Conservation (phyloP, 2,797 vertebrate genomes). For the Syndactyla subalaris region DNA sequence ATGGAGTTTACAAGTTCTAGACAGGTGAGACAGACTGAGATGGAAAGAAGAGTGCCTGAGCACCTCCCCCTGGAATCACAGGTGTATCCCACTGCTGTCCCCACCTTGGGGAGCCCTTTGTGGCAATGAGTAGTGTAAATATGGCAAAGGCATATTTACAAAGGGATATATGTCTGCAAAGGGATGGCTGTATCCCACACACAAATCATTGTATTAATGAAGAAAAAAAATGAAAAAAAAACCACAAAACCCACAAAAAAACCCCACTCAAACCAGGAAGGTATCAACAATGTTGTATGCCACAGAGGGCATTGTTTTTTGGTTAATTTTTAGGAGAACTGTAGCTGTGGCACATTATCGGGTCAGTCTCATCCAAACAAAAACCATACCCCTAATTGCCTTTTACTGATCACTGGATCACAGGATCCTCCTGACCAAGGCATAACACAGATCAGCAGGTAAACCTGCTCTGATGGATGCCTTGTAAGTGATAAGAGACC, state of each 20-base stretch:
- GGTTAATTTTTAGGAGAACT: neutral
- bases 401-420: neutral
- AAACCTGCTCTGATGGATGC: neutral
- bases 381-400: neutral
- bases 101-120: neutral
- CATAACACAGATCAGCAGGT: neutral
- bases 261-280: neutral
- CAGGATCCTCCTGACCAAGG: neutral
- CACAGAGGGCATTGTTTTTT: rapidly evolving
- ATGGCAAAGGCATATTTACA: neutral
- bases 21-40: neutral
- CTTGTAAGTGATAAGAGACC: neutral
- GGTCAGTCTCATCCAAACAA: neutral
- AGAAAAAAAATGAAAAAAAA: neutral
- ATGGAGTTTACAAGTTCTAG: neutral
- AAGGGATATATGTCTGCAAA: neutral
- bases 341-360: neutral
- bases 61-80: neutral
- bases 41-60: neutral
- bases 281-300: neutral
- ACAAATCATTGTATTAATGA: neutral
- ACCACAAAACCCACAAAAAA: neutral
- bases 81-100: neutral
- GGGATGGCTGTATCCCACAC: neutral
- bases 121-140: neutral